A percentile compares a stretch with the other conserved stretches of the same genome.
phyloP scores from a whole-genome alignment of 2,797 vertebrate species.

The Phoeniculus purpureus region DNA sequence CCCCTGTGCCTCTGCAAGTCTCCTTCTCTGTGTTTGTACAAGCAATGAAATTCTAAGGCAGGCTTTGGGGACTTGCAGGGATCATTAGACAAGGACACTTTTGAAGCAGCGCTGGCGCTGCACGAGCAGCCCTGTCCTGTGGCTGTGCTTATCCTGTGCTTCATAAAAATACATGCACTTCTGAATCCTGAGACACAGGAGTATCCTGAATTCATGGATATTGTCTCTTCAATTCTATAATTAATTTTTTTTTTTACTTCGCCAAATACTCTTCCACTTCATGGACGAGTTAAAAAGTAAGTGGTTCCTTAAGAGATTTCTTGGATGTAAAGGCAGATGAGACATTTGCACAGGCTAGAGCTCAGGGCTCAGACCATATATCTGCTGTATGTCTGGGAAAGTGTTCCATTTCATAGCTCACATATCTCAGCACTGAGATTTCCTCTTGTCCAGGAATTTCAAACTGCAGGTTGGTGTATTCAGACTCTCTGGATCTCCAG shows the following conservation, averaged over 20 bases:
- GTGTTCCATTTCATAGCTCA: neutral
- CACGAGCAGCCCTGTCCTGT: neutral
- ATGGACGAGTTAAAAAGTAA: neutral
- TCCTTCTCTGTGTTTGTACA: neutral
- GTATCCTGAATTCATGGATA: neutral
- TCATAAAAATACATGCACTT: neutral
- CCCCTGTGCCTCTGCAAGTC: neutral
- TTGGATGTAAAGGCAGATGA: neutral
- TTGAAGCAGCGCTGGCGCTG: neutral
- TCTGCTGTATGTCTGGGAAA: neutral
- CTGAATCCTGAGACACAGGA: neutral
- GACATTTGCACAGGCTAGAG: neutral
- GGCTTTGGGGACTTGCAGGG: neutral
- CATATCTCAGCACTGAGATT: neutral
- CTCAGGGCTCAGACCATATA: neutral
- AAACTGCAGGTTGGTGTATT: neutral
- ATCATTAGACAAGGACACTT: neutral
- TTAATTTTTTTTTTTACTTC: neutral
- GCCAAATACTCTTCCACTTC: neutral
- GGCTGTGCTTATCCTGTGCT: neutral
- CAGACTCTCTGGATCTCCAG: neutral
- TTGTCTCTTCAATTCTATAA: neutral
- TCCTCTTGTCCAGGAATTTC: neutral
- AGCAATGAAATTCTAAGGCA: neutral
- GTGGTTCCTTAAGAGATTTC: neutral